Evolutionary conservation across 2,888 invertebrate genomes (phyloP).

Genomic region (Xanthostigma xanthostigma): DNA sequence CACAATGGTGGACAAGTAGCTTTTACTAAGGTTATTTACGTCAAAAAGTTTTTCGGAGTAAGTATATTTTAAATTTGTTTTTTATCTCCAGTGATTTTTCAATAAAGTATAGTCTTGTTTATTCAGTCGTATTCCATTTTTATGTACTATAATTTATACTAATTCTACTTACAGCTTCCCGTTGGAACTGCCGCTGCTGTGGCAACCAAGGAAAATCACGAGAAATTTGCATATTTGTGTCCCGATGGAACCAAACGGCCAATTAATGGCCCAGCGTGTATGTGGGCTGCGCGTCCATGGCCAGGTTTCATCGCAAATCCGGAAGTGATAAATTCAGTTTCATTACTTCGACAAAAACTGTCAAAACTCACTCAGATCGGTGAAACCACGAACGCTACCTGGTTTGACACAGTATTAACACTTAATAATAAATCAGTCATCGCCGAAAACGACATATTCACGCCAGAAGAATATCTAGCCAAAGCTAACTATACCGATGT

Average conservation of each 20-base stretch:
- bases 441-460: constrained; percentile 34
- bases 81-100: no score
- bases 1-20: constrained; percentile 74
- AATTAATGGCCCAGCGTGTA: constrained; percentile 44
- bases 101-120: neutral
- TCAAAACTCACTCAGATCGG: constrained; percentile 34
- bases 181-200: constrained; percentile 41
- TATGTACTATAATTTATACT: neutral
- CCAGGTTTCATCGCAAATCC: constrained; percentile 58
- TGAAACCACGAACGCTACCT: constrained; percentile 25
- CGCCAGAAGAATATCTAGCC: constrained; percentile 42
- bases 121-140: neutral
- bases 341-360: constrained; percentile 37
- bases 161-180: constrained; percentile 33
- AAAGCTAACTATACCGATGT: constrained; percentile 54
- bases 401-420: constrained; percentile 36
- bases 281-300: constrained; percentile 81
- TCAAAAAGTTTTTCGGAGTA: constrained; percentile 65
- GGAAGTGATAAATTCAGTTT: constrained; percentile 36
- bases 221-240: constrained; percentile 61
- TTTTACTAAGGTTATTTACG: constrained; percentile 69
- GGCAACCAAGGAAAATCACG: constrained; percentile 44
- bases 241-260: constrained; percentile 59
- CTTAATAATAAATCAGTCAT: constrained; percentile 42
- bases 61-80: constrained; percentile 17